A percentile compares a stretch with the other conserved stretches of the same genome.
These are phyloP conservation scores for Cochlearius cochlearius DNA, from an alignment of 2,113 vertebrate species.

Conservation along the genomic window DNA sequence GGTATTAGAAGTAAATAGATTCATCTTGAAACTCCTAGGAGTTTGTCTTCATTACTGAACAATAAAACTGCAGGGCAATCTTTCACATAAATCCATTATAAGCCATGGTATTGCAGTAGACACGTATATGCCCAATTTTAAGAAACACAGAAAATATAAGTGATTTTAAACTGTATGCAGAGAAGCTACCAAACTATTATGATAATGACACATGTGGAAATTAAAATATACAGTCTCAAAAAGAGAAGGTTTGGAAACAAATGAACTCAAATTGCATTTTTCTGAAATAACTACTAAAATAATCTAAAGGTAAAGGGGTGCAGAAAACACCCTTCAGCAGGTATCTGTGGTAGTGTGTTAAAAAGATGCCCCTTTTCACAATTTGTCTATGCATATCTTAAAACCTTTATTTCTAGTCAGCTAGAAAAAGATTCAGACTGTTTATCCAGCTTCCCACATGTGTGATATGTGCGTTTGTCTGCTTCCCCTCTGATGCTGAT, in stretches of 20 bases:
- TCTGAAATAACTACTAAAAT: background rate
- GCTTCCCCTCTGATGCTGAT: background rate
- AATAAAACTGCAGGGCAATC: background rate
- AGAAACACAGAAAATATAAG: background rate
- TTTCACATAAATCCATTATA: background rate
- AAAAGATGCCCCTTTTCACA: background rate
- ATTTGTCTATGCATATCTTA: background rate
- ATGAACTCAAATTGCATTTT: background rate
- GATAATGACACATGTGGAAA: background rate
- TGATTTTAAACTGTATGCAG: background rate
- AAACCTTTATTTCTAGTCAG: background rate
- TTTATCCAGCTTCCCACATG: background rate
- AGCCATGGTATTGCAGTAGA: background rate
- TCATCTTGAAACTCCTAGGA: background rate
- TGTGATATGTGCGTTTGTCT: accelerated
- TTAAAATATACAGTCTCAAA: background rate
- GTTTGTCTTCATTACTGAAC: background rate
- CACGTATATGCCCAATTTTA: background rate
- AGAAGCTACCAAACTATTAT: background rate
- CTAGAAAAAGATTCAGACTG: background rate
- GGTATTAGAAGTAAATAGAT: background rate
- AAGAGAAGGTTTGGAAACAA: background rate
- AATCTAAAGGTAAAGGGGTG: background rate
- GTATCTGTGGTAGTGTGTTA: background rate
- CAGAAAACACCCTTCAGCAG: background rate